Base-by-base conservation (phyloP, 2,113 vertebrate species). In the Neodontobutis hainanensis region DNA sequence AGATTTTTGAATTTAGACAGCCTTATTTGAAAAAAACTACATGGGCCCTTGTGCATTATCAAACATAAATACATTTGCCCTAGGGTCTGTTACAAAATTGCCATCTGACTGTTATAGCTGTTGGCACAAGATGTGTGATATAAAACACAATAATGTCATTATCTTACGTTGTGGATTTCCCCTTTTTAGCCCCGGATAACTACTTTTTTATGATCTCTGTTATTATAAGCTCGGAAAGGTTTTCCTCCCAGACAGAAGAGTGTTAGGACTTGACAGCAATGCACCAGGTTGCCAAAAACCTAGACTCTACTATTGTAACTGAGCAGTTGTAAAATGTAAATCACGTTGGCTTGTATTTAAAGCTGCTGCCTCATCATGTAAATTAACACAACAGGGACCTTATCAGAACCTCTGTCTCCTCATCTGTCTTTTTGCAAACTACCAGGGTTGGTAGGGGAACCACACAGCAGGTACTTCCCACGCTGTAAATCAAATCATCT, bases 111-210 rank as follows among this genome's bases (percentile, higher is more conserved):
- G 27, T 61, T 78, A 48, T 66, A 44, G 70, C 61, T 81, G 67
- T 73, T 16, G 50, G 61, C 65, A 73, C 45, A 52, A 12, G 62
- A 61, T 60, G 60, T 73, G 52, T 73, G 70, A 84, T 78, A 73
- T 84, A 73, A 53, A 73, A 65, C 56, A 60, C 70, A 83, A 60
- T 80, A 80, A 85, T 83, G 60, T 68, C 45, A 68, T 89, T 78
- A 85, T 81, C 63, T 65, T 12, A 55, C 35, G 49, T 70, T 44
- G 14, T 60, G 66, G 79, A 66, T 52, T 80, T 69, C 56, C 82
- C 76, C 48, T 77, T 57, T 72, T 80, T 77, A 48, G 73, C 68
- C 49, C 44, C 57, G 42, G 55, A 79, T 85, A 68, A 73, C 73
- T 65, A 49, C 72, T 67, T 77, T 75, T 50, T 34, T 70, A 12